Conservation (phyloP, 2,113 vertebrate genomes). For the Neodontobutis hainanensis region DNA sequence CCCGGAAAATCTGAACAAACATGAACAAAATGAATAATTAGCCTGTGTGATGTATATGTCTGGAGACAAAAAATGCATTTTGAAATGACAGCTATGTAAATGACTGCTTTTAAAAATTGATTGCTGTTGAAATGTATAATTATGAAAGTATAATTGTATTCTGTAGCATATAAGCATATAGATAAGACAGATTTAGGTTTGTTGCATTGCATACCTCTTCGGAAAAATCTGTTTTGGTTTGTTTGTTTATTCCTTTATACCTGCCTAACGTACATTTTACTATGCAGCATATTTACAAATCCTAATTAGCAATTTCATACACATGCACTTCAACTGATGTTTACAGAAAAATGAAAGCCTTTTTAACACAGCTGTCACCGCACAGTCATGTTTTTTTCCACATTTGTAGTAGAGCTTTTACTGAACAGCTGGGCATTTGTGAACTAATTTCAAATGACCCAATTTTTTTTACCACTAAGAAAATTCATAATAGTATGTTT, state of each 20-base stretch:
- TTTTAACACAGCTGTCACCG: background rate
- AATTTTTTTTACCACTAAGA: no score
- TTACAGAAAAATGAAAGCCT: background rate
- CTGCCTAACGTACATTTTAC: constrained; percentile 1
- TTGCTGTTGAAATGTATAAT: no score
- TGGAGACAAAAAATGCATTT: no score
- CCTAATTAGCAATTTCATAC: constrained; percentile 16
- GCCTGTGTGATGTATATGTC: background rate
- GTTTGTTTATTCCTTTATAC: constrained; percentile 1
- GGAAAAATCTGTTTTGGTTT: constrained; percentile 21
- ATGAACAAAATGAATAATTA: background rate
- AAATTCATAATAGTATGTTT: no score
- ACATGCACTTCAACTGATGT: background rate
- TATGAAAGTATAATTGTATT: no score
- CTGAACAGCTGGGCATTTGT: constrained; percentile 47
- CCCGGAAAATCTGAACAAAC: background rate
- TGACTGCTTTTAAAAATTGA: no score
- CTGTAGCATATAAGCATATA: background rate
- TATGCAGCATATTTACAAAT: background rate
- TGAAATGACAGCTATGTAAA: no score
- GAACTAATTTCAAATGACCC: constrained; percentile 42
- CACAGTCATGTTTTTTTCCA: background rate
- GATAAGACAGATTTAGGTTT: constrained; percentile 5
- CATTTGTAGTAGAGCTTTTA: constrained; percentile 34
- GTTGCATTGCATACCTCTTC: constrained; percentile 11